These are phyloP conservation scores for Petromus typicus DNA, from an alignment of 2,113 vertebrate species.

Conservation along the genomic window DNA sequence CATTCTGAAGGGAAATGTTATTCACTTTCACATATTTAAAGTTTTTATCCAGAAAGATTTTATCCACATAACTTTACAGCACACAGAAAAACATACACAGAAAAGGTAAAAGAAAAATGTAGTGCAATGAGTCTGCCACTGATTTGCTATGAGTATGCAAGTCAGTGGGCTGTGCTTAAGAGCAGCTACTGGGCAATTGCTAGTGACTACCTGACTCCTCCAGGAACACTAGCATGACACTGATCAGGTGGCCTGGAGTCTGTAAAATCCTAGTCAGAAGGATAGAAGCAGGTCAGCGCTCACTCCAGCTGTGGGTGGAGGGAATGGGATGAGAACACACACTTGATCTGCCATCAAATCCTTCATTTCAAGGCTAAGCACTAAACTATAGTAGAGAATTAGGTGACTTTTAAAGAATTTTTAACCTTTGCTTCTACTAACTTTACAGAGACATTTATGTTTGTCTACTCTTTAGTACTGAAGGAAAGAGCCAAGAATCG, in stretches of 20 bases:
- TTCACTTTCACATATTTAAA: constrained; percentile 74
- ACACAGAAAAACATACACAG: constrained; percentile 75
- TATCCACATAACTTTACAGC: constrained; percentile 80
- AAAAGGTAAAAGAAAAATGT: constrained; percentile 84
- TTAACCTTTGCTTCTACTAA: constrained; percentile 69
- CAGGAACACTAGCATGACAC: constrained; percentile 78
- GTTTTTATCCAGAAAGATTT: constrained; percentile 79
- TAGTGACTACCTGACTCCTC: constrained; percentile 69
- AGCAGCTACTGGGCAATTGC: constrained; percentile 81
- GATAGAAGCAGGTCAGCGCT: constrained; percentile 78
- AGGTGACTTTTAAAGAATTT: constrained; percentile 71
- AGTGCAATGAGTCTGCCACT: constrained; percentile 83
- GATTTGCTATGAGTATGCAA: constrained; percentile 78
- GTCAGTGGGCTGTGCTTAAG: constrained; percentile 81
- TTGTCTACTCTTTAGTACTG: neutral
- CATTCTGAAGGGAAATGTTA: constrained; percentile 81
- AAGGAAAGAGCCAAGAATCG: neutral
- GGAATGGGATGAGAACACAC: constrained; percentile 18
- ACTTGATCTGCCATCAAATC: constrained; percentile 75
- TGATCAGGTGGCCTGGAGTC: constrained; percentile 79
- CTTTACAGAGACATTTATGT: constrained; percentile 58
- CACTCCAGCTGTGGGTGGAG: neutral
- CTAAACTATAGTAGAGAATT: constrained; percentile 74
- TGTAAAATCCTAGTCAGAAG: constrained; percentile 80
- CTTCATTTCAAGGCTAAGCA: constrained; percentile 78